Conservation (phyloP, 1,140 invertebrate genomes). For the Cephus cinctus region DNA sequence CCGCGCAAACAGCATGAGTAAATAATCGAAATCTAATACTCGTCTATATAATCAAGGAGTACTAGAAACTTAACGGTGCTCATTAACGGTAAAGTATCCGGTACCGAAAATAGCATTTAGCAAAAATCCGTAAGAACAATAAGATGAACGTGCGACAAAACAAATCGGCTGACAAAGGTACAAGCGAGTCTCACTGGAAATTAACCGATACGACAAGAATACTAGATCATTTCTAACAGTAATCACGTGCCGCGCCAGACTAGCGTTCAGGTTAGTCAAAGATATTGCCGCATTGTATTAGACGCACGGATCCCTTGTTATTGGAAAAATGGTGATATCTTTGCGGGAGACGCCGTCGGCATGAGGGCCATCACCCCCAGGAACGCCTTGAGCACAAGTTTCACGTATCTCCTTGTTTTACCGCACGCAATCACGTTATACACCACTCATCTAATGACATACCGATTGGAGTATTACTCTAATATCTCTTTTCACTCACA, state of each 20-base stretch:
- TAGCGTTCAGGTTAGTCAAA: slow-evolving; percentile 34
- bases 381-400: slow-evolving; percentile 41
- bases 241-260: slow-evolving; percentile 19
- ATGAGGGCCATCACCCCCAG: slow-evolving; percentile 41
- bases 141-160: slow-evolving; percentile 31
- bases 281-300: slow-evolving; percentile 10
- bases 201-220: slow-evolving; percentile 7
- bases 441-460: not conserved
- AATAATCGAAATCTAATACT: no score
- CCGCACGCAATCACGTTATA: slow-evolving; percentile 7
- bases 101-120: slow-evolving; percentile 1
- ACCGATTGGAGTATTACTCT: no score
- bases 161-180: slow-evolving; percentile 22
- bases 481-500: slow-evolving; percentile 39
- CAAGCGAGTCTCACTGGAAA: not conserved
- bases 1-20: no score
- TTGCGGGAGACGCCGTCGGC: slow-evolving; percentile 43
- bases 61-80: slow-evolving; percentile 13
- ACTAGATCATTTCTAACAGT: slow-evolving; percentile 11
- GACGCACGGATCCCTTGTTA: slow-evolving; percentile 16
- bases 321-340: slow-evolving; percentile 36
- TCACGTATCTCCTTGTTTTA: slow-evolving; percentile 33
- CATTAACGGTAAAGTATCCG: slow-evolving; percentile 14
- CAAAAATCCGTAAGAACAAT: slow-evolving; percentile 23
- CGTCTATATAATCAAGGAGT: not conserved